Base-by-base conservation (phyloP, 2,113 vertebrate genomes). In the Phylloscopus trochilus region DNA sequence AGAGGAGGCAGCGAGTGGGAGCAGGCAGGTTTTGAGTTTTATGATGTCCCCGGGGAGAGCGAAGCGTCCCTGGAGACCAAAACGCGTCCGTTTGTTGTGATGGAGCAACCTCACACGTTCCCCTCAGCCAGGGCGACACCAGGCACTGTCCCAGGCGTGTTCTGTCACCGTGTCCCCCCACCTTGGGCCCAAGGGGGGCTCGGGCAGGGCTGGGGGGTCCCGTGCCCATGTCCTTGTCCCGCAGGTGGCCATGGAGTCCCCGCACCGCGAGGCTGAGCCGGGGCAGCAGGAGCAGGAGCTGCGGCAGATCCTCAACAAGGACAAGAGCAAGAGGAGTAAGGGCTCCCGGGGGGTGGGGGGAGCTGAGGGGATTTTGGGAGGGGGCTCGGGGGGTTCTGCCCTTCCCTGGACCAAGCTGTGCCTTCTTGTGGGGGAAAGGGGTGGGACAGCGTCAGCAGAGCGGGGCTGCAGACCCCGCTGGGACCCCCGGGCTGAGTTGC, bases 261-360 rank as follows among this genome's bases (percentile, higher is more conserved):
- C 97, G 1, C 96, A 97, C 97, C 97, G 96, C 2, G 98, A 97
- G 83, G 74, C 98, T 51, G 97, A 97, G 70, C 97, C 97, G 73
- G 98, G 97, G 31, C 98, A 98, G 18, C 98, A 98, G 95, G 98
- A 98, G 76, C 98, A 98, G 75, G 98, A 99, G 94, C 97, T 99
- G 39, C 97, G 98, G 37, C 98, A 98, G 86, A 98, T 99, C 81
- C 98, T 98, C 89, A 97, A 98, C 67, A 99, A 99, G 96, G 98
- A 98, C 94, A 99, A 99, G 96, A 98, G 98, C 95, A 99, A 99
- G 78, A 89, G 98, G 77, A 99, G 99, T 99, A 97, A 98, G 99
- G 6, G 79, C 23, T 39, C 10, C n/a, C n/a, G n/a, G n/a, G n/a
- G n/a, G n/a, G n/a, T 17, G 12, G 21, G n/a, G 39, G 46, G 37